Evolutionary conservation across 2,113 vertebrate species (phyloP).

Genomic region (Charadrius vociferus): DNA sequence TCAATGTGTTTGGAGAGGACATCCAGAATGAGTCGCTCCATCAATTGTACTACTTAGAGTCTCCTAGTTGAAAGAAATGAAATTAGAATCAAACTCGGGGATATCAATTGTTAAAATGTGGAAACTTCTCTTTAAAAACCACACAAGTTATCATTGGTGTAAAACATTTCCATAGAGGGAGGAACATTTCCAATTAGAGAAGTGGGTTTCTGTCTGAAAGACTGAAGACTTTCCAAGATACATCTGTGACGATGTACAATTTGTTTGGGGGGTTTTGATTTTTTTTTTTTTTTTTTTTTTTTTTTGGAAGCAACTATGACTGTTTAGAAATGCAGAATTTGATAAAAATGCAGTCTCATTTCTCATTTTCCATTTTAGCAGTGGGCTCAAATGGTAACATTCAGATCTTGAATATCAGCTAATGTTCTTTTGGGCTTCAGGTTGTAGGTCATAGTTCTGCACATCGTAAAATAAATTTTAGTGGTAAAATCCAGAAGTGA

Average conservation of each 20-base stretch:
- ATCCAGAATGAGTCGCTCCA: too few relatives aligned
- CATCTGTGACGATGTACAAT: not conserved
- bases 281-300: not conserved
- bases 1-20: too few relatives aligned
- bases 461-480: not conserved
- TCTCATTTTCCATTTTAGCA: not conserved
- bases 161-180: not conserved
- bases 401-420: not conserved
- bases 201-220: not conserved
- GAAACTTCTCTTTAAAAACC: not conserved
- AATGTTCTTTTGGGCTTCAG: not conserved
- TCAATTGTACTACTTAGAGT: not conserved
- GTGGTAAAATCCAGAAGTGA: not conserved
- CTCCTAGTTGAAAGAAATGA: not conserved
- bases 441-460: not conserved
- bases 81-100: not conserved
- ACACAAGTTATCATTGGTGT: not conserved
- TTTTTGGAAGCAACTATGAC: not conserved
- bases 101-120: not conserved
- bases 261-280: rapidly evolving
- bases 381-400: not conserved
- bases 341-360: not conserved
- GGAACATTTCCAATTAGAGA: not conserved
- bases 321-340: not conserved
- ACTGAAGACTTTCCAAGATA: not conserved